Evolutionary conservation across 2,888 invertebrate species (phyloP).

Genomic region (Agrenia bidenticulata): DNA sequence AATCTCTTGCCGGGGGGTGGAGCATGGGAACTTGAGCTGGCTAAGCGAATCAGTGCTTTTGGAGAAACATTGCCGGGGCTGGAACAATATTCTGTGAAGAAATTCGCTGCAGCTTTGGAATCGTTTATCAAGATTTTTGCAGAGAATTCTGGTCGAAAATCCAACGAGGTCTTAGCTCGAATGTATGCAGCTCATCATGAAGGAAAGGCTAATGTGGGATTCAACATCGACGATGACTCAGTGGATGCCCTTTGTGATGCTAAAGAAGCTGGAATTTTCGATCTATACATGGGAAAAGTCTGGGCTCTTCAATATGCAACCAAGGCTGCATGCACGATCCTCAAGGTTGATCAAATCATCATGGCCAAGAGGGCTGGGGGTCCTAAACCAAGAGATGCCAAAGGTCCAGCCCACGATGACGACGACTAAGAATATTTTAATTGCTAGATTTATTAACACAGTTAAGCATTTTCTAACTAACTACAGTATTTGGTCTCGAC

Average conservation of each 20-base stretch:
- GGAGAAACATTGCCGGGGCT: constrained; percentile 91
- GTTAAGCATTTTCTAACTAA: background rate
- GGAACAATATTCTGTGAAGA: constrained; percentile 94
- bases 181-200: constrained; percentile 91
- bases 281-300: constrained; percentile 79
- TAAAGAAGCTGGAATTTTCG: constrained; percentile 73
- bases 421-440: constrained; percentile 23
- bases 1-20: constrained; percentile 88
- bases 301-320: constrained; percentile 97
- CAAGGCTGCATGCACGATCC: constrained; percentile 85
- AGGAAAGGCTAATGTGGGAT: constrained; percentile 77
- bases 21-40: constrained; percentile 90
- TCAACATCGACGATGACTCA: constrained; percentile 78
- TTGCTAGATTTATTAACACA: constrained; percentile 12
- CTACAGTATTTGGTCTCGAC: background rate
- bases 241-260: constrained; percentile 72
- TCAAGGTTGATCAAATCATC: constrained; percentile 95
- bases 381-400: constrained; percentile 72
- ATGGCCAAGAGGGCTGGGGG: constrained; percentile 98
- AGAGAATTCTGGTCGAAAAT: constrained; percentile 89
- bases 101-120: constrained; percentile 87
- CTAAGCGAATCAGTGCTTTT: constrained; percentile 78
- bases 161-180: constrained; percentile 82
- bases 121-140: constrained; percentile 87
- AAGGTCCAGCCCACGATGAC: constrained; percentile 60